Percentiles rank a stretch among this genome's conserved stretches.
Evolutionary conservation across 1,140 invertebrate species (phyloP).

Genomic region (Diuraphis noxia): DNA sequence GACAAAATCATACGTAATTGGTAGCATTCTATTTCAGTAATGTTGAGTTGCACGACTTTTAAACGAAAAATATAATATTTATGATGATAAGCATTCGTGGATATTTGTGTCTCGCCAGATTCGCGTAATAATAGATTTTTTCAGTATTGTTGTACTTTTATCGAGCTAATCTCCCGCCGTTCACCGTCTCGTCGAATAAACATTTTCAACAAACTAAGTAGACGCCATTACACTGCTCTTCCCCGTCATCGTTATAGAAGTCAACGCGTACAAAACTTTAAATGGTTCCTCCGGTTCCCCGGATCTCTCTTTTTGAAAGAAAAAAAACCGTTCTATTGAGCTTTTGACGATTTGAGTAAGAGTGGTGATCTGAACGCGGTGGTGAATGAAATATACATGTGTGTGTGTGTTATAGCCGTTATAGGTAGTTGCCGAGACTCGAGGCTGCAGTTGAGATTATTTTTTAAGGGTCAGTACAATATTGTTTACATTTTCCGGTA

Average conservation of each 20-base stretch:
- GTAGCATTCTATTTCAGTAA: not conserved
- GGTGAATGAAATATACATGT: not conserved
- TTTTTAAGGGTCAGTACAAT: not conserved
- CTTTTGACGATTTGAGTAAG: not conserved
- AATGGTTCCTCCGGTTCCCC: not conserved
- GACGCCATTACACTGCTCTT: not conserved
- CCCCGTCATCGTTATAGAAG: not conserved
- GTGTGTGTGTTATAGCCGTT: too few species aligned
- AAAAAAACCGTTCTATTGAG: not conserved
- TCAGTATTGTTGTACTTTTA: not conserved
- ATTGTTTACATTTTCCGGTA: not conserved
- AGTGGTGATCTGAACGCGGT: not conserved
- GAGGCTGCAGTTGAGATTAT: not conserved
- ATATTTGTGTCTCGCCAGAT: not conserved
- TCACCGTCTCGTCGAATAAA: constrained; percentile 7
- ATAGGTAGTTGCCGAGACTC: not conserved
- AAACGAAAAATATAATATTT: not conserved
- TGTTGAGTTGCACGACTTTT: not conserved
- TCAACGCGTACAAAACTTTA: not conserved
- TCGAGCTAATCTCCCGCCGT: not conserved
- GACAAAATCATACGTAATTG: not conserved
- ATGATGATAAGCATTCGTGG: not conserved
- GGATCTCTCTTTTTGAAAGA: not conserved
- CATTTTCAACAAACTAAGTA: not conserved
- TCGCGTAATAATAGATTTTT: not conserved